Base-by-base conservation (phyloP, 2,113 vertebrate genomes). In the rat (Rattus norvegicus) region DNA sequence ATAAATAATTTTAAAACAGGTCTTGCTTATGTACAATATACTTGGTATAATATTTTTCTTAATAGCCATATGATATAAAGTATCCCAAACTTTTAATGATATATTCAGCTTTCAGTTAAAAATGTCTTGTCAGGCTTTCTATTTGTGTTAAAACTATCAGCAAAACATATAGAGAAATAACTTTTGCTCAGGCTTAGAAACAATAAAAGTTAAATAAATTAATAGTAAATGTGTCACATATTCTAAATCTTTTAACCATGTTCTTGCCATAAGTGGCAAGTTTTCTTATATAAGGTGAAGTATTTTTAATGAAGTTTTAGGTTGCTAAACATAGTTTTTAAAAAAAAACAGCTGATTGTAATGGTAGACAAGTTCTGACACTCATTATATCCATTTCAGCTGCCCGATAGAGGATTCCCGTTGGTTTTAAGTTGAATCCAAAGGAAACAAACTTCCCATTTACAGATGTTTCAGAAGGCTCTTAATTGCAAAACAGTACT, bases 1-100 rank as follows among this genome's bases (percentile, higher is more conserved):
- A 87, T 87, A 93, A 96, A 49, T 72, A 94, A 65, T 90, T 28
- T 49, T 95, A 86, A 95, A 91, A 93, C 33, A 87, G 52, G 19
- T 10, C 79, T 87, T 16, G 52, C 54, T 88, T 92, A 17, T 90
- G 72, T 94, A 4, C 20, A 97, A 19, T 95, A 43, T 43, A 26
- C 4, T 43, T 75, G 11, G 5, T 84, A 95, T 9, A 93, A 4
- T 13, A 3, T 22, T 52, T 94, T 94, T 87, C 24, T 72, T 84
- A 56, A 85, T 13, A 70, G 39, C 5, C 47, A 69, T 56, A 36
- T 83, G 59, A 14, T 95, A 49, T 33, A 91, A 93, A 91, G 28
- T 49, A 90, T 92, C 24, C 94, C 56, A 96, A 72, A 84, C 2
- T 59, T 7, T 88, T 8, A 92, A 8, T 75, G 2, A 17, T 86